phyloP scores from a whole-genome alignment of 1,140 invertebrate genomes.

The Acromyrmex echinatior region DNA sequence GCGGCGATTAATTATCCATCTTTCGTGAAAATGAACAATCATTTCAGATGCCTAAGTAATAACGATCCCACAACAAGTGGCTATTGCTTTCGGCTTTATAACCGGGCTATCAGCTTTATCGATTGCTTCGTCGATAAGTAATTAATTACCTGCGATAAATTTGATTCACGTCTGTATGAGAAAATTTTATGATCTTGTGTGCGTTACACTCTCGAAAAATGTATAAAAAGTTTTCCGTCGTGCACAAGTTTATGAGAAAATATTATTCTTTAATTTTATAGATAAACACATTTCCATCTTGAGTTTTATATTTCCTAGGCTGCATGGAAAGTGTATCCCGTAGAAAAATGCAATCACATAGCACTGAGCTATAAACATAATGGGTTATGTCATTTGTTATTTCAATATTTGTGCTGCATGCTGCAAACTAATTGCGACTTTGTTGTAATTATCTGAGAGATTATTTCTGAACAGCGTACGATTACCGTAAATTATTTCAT shows the following conservation, averaged over 20 bases:
- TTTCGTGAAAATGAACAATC: conserved; percentile 43
- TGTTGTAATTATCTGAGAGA: neutral
- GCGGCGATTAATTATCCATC: conserved; percentile 51
- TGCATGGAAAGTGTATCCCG: neutral
- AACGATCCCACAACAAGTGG: conserved; percentile 46
- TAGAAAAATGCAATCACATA: conserved; percentile 8
- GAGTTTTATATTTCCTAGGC: neutral
- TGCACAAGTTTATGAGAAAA: conserved; percentile 9
- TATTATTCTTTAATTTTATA: conserved; percentile 50
- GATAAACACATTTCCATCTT: conserved; percentile 9
- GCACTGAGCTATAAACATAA: neutral
- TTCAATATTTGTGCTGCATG: neutral
- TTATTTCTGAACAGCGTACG: conserved; percentile 4
- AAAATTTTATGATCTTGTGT: neutral
- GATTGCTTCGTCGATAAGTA: conserved; percentile 23
- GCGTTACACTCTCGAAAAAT: neutral
- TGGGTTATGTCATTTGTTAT: neutral
- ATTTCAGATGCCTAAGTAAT: conserved; percentile 36
- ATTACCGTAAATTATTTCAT: conserved; percentile 47
- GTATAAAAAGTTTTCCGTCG: neutral
- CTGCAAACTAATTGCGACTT: conserved; percentile 26
- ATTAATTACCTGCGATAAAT: conserved; percentile 48
- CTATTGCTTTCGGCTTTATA: neutral
- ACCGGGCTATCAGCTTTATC: conserved; percentile 29
- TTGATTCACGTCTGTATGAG: conserved; percentile 3